Base-by-base conservation (phyloP, 2,888 invertebrate genomes). In the Clepsis dumicolana region DNA sequence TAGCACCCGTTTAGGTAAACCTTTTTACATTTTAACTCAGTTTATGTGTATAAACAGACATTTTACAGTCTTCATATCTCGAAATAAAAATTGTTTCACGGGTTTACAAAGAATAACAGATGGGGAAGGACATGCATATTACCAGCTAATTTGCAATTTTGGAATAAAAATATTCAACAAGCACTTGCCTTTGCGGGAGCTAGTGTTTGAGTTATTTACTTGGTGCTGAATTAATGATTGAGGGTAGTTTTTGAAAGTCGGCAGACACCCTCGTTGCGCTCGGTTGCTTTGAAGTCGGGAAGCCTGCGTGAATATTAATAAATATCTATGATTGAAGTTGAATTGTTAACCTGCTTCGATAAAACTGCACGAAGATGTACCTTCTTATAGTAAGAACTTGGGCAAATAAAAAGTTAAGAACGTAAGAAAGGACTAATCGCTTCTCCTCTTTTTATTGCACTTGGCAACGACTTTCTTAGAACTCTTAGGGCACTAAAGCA, bases 391-490 rank as follows among this genome's bases (percentile, higher is more conserved):
- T 63, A 64, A 68, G 71, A 74, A 71, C 71, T 70, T 66, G 63
- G 67, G 60, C 24, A 41, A 44, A 60, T 38, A 62, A 68, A 72
- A 71, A 64, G 72, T 73, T n/a, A 80, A 83, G 83, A 76, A 81
- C 80, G 80, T 75, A 73, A 56, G 73, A 72, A 75, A 70, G 72
- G 75, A 76, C 82, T 87, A 87, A 89, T 88, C 85, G 83, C 5
- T 8, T 0, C 83, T 74, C 82, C 82, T 82, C 83, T 83, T 89
- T 92, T 91, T 92, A 93, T 90, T 86, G 84, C 81, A 87, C 85
- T 93, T 91, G 75, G 82, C 87, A 91, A 93, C 93, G 90, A 93
- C 91, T 91, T 91, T 88, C 90, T 88, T 78, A 78, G 79, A 84
- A 83, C 88, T 88, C 90, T 88, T 78, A 78, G 78, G 85, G 83